phyloP scores from a whole-genome alignment of 2,113 vertebrate species.

The Melanerpes formicivorus region DNA sequence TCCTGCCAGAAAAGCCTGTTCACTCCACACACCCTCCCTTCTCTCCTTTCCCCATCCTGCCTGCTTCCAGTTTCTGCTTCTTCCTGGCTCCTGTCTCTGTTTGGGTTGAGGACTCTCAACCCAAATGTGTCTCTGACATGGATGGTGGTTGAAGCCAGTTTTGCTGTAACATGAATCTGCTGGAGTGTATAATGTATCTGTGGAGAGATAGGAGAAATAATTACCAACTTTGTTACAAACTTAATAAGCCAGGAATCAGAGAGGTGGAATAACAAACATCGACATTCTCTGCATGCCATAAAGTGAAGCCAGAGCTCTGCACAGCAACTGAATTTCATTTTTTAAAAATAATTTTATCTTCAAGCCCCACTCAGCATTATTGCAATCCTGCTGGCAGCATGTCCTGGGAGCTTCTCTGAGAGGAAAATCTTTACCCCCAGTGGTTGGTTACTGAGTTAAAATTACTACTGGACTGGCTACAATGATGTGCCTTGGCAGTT shows the following conservation, averaged over 20 bases:
- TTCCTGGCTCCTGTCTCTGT: not conserved
- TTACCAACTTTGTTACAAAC: not conserved
- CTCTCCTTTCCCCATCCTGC: not conserved
- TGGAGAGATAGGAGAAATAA: not conserved
- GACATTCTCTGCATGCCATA: not conserved
- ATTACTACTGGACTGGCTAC: not conserved
- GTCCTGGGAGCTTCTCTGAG: not conserved
- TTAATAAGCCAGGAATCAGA: not conserved
- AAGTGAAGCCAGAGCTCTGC: not conserved
- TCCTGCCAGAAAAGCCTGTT: not conserved
- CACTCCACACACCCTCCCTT: not conserved
- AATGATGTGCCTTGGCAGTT: not conserved
- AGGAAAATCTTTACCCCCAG: not conserved
- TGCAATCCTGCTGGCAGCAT: not conserved
- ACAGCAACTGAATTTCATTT: not conserved
- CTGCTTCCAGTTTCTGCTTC: not conserved
- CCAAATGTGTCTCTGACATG: accelerated
- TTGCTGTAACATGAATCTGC: not conserved
- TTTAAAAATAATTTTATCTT: not conserved
- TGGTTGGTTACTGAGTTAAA: not conserved
- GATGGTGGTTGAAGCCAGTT: not conserved
- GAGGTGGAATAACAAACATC: not conserved
- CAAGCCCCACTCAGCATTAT: not conserved
- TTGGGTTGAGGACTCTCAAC: not conserved
- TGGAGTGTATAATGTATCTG: not conserved